phyloP scores from a whole-genome alignment of 2,888 invertebrate genomes.

The Dichetophora obliterata region DNA sequence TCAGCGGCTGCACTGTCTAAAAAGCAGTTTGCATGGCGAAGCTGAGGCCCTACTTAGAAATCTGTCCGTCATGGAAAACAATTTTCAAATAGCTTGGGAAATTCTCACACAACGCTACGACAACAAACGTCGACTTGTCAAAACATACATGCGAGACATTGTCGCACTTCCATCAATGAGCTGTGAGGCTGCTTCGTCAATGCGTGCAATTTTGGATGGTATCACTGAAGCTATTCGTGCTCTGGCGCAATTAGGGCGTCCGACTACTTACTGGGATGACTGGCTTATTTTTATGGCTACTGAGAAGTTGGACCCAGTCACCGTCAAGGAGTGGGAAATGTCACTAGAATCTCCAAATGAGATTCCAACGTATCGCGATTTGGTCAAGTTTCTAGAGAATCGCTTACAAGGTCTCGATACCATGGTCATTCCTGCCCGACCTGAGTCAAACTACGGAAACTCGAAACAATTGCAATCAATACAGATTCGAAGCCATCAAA shows the following conservation, averaged over 20 bases:
- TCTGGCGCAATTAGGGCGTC: conserved; percentile 31
- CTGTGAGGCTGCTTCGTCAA: neutral
- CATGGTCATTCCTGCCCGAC: neutral
- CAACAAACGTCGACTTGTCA: conserved; percentile 38
- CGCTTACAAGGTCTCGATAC: conserved; percentile 38
- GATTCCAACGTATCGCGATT: conserved; percentile 22
- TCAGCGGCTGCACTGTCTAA: conserved; percentile 36
- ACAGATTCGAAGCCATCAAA: conserved; percentile 25
- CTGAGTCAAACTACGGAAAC: too few relatives aligned
- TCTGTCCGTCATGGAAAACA: too few relatives aligned
- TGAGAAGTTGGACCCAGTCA: too few relatives aligned
- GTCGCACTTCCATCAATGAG: conserved; percentile 19
- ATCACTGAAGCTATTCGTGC: conserved; percentile 37
- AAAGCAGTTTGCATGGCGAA: conserved; percentile 26
- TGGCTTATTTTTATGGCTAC: too few relatives aligned
- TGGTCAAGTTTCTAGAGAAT: conserved; percentile 30
- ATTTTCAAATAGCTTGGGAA: conserved; percentile 40
- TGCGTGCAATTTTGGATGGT: conserved; percentile 30
- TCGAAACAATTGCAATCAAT: too few relatives aligned
- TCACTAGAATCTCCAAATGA: conserved; percentile 32
- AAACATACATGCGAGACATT: conserved; percentile 36
- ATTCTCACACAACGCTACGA: conserved; percentile 28
- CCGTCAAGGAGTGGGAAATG: too few relatives aligned
- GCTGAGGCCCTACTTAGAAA: conserved; percentile 26
- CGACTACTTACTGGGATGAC: conserved; percentile 38